Evolutionary conservation across 2,113 vertebrate genomes (phyloP).

Genomic region (Melanotaenia duboulayi): DNA sequence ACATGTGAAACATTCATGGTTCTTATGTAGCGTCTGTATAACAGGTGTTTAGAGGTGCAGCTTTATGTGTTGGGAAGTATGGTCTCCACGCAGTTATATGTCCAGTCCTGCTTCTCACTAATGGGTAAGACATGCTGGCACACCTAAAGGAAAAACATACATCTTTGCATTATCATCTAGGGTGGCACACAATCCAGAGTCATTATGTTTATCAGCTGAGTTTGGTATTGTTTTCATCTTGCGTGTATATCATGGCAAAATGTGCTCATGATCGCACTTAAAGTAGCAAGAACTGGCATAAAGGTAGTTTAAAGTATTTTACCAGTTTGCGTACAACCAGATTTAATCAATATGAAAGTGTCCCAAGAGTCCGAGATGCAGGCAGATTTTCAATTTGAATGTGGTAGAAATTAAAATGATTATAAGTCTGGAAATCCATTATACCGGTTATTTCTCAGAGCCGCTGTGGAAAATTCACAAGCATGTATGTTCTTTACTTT

Average conservation of each 20-base stretch:
- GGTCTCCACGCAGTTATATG: conserved; percentile 87
- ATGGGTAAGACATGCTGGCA: conserved; percentile 91
- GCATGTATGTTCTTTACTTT: no score
- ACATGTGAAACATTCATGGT: background rate
- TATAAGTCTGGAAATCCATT: background rate
- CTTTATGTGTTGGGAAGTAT: conserved; percentile 74
- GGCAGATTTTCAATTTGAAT: background rate
- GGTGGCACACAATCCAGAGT: background rate
- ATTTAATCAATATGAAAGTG: background rate
- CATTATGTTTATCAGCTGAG: background rate
- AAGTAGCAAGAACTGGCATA: background rate
- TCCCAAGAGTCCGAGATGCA: background rate
- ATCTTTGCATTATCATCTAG: conserved; percentile 4
- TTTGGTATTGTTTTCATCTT: background rate
- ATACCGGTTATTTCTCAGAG: no score
- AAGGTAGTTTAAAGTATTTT: background rate
- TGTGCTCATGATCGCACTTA: background rate
- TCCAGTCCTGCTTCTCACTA: conserved; percentile 89
- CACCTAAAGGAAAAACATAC: conserved; percentile 79
- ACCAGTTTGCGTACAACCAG: background rate
- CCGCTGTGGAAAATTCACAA: no score
- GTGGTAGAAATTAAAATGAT: background rate
- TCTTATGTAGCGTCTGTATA: background rate
- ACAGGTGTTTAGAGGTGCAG: background rate
- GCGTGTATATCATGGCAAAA: no score